Percentiles rank a stretch among this genome's conserved stretches.
Evolutionary conservation across 37 sponge, comb jelly and placozoan species (phyloP).

Genomic region (Mnemiopsis leidyi): DNA sequence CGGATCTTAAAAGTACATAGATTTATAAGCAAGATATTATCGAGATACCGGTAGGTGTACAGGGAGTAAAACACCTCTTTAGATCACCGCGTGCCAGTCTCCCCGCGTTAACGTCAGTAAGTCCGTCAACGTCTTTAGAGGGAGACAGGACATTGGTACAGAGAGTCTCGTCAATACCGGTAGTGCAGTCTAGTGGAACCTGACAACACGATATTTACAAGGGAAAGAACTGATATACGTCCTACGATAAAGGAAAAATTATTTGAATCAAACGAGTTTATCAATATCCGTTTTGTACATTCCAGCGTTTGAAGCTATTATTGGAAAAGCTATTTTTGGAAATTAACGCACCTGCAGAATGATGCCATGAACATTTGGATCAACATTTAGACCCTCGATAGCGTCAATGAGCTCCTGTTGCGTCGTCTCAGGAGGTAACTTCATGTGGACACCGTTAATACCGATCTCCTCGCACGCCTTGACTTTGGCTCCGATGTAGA

Average conservation of each 20-base stretch:
- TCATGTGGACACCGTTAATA: slow-evolving; percentile 73
- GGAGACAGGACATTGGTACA: slow-evolving; percentile 24
- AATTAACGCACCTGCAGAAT: slow-evolving; percentile 93
- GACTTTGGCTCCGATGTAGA: slow-evolving; percentile 95
- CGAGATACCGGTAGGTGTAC: slow-evolving; percentile 61
- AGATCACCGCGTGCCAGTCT: slow-evolving; percentile 71
- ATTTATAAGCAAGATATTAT: too few relatives aligned
- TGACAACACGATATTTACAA: too few relatives aligned
- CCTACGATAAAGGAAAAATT: too few relatives aligned
- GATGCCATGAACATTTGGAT: slow-evolving; percentile 80
- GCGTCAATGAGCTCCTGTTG: slow-evolving; percentile 70
- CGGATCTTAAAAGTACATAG: too few relatives aligned
- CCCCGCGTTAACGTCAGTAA: slow-evolving; percentile 86
- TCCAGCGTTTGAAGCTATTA: too few relatives aligned
- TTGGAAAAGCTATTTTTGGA: too few relatives aligned
- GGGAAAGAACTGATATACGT: too few relatives aligned
- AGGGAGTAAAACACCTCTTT: slow-evolving; percentile 60
- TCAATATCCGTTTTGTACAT: too few relatives aligned
- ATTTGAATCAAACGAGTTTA: too few relatives aligned
- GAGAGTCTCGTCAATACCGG: slow-evolving; percentile 62
- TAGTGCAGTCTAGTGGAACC: slow-evolving; percentile 61
- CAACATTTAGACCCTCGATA: slow-evolving; percentile 58
- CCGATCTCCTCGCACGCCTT: slow-evolving; percentile 80
- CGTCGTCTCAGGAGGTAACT: slow-evolving; percentile 72
- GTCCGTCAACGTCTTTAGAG: slow-evolving; percentile 91